phyloP scores from a whole-genome alignment of 2,888 invertebrate genomes.

The Silvanus unidentatus region DNA sequence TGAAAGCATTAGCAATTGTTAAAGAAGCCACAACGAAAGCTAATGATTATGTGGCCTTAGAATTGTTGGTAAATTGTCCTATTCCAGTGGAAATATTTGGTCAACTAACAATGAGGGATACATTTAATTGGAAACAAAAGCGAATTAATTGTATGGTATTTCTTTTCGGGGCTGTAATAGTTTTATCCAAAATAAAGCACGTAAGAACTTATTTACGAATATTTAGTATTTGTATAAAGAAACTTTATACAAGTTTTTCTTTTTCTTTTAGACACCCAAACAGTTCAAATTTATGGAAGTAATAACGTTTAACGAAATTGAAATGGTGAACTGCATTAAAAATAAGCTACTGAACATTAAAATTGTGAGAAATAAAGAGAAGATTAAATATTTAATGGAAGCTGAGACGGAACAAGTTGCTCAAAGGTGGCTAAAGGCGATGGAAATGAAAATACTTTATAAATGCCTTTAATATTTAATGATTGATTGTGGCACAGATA shows the following conservation, averaged over 20 bases:
- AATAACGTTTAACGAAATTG: background rate
- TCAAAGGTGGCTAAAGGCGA: background rate
- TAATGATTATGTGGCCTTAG: constrained; percentile 40
- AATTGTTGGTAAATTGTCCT: constrained; percentile 38
- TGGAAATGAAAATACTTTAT: background rate
- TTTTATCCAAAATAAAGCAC: constrained; percentile 31
- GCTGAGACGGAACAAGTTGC: background rate
- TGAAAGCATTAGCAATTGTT: constrained; percentile 35
- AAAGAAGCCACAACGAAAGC: constrained; percentile 36
- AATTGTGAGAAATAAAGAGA: background rate
- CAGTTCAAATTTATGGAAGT: background rate
- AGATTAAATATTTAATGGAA: background rate
- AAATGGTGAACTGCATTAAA: background rate
- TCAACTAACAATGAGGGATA: constrained; percentile 32
- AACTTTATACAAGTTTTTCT: background rate
- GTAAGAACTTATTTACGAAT: background rate
- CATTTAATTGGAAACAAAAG: constrained; percentile 34
- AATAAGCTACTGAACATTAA: background rate
- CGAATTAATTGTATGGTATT: constrained; percentile 35
- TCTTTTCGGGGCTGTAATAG: constrained; percentile 38
- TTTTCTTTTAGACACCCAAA: background rate
- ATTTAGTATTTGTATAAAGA: too few relatives aligned
- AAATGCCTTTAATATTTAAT: too few relatives aligned
- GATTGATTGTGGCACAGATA: too few relatives aligned
- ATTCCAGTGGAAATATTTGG: constrained; percentile 40